Evolutionary conservation across 2,888 invertebrate species (phyloP), one percentile per base, ranked within the genome.

Genomic region (Mesorhabditis spiculigera): DNA sequence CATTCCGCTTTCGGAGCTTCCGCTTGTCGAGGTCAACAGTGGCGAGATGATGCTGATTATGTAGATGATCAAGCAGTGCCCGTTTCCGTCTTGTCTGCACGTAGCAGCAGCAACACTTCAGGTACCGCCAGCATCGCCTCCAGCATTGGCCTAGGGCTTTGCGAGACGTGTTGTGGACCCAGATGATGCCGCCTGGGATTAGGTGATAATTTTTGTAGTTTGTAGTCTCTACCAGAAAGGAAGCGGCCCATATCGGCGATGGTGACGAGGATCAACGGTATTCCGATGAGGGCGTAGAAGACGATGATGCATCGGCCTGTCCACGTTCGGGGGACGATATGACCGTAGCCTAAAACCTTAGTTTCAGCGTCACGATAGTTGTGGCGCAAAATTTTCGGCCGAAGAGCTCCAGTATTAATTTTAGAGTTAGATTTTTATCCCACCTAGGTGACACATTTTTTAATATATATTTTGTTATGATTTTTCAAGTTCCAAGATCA

Each of bases 181-280:
- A 81, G 65, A 84, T 81, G 65, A 84, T 84, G 64, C 82, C 83
- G 58, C 81, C 84, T 83, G 75, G 70, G 66, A 67, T 64, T 71
- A 45, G 8, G 63, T 2, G 43, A 3, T 10, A 13, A 13, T 8
- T n/a, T 68, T 10, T 13, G 58, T 13, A 50, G n/a, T 13, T 13
- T 10, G 10, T 50, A n/a, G 8, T n/a, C 8, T 13, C 8, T 63
- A 81, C 83, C 80, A 67, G 86, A 86, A 45, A 86, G 72, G 71
- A 86, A 86, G 58, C 85, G 75, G 41, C 86, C 86, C 81, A 86
- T 86, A 67, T 86, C 86, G 16, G 86, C 86, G 45, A 86, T 86
- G 41, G 86, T 86, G 68, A 86, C 86, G 45, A 86, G 82, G 65
- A 86, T 85, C 58, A 86, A 78, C 5, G 86, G 86, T 71, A 86